A percentile compares a stretch with the other conserved stretches of the same genome.
These are phyloP conservation scores for Sebastes matsubarae DNA, from an alignment of 2,797 vertebrate genomes.

Conservation along the genomic window DNA sequence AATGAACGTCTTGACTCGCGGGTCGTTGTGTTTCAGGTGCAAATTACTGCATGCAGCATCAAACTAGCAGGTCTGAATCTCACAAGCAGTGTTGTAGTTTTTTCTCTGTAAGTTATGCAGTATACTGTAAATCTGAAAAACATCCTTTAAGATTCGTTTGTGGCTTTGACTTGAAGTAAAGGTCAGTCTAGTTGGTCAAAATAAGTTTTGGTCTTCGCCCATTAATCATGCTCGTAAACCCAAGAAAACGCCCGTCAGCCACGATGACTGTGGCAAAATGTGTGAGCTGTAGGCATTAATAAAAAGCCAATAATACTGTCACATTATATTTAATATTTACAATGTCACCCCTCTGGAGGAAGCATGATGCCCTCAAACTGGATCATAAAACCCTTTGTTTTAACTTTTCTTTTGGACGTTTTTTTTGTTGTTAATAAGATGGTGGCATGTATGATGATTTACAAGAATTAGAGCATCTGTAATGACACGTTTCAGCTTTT, in stretches of 20 bases:
- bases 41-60: background rate
- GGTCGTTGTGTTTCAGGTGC: background rate
- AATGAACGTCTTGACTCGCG: background rate
- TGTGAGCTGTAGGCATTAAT: background rate
- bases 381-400: background rate
- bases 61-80: background rate
- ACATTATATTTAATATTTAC: constrained; percentile 1
- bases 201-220: background rate
- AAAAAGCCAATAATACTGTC: constrained; percentile 1
- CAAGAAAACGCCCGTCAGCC: background rate
- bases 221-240: background rate
- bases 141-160: background rate
- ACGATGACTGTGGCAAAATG: background rate
- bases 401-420: background rate
- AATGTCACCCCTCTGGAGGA: background rate
- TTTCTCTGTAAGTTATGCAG: background rate
- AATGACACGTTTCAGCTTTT: background rate
- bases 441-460: background rate
- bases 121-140: background rate
- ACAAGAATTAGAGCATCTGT: background rate
- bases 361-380: background rate
- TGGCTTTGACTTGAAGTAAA: background rate
- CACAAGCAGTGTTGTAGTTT: background rate
- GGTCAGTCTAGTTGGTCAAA: background rate
- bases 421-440: background rate